These are phyloP conservation scores for Micropterix aruncella DNA, from an alignment of 2,888 invertebrate genomes.

Conservation along the genomic window DNA sequence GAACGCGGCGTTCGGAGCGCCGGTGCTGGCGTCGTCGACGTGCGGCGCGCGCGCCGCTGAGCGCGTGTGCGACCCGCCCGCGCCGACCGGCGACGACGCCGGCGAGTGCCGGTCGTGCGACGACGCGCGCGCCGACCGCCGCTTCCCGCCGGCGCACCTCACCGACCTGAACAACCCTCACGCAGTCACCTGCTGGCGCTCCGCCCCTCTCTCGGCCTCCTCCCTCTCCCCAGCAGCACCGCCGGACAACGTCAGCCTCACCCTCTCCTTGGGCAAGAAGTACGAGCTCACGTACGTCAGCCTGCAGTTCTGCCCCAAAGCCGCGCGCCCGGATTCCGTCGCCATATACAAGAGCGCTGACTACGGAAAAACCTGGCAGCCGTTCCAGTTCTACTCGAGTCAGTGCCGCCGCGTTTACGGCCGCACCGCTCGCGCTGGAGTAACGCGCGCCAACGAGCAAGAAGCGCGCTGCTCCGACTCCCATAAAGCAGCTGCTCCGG, in stretches of 20 bases:
- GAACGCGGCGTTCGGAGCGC: conserved; percentile 90
- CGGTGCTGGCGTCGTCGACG: conserved; percentile 77
- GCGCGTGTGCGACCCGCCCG: conserved; percentile 55
- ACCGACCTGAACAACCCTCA: conserved; percentile 96
- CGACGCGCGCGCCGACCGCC: conserved; percentile 55
- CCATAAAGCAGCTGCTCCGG: conserved; percentile 58
- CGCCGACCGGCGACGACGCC: conserved; percentile 23
- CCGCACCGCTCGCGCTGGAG: conserved; percentile 71
- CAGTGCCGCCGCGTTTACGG: conserved; percentile 88
- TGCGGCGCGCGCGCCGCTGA: conserved; percentile 74
- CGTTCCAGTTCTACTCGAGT: conserved; percentile 95
- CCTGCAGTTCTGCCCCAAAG: conserved; percentile 86
- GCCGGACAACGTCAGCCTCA: conserved; percentile 87
- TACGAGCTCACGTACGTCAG: conserved; percentile 97
- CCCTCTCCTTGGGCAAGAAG: conserved; percentile 86
- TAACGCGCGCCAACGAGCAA: conserved; percentile 92
- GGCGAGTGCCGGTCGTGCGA: conserved; percentile 73
- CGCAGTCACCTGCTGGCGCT: conserved; percentile 97
- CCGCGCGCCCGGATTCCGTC: conserved; percentile 90
- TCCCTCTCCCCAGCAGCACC: conserved; percentile 54
- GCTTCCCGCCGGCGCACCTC: conserved; percentile 72
- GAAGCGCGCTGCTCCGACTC: conserved; percentile 94
- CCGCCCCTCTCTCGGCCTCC: conserved; percentile 66
- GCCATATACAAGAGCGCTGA: conserved; percentile 96
- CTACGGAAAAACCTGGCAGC: conserved; percentile 93